phyloP scores from a whole-genome alignment of 2,888 invertebrate genomes.

The Drosophila lacicola region DNA sequence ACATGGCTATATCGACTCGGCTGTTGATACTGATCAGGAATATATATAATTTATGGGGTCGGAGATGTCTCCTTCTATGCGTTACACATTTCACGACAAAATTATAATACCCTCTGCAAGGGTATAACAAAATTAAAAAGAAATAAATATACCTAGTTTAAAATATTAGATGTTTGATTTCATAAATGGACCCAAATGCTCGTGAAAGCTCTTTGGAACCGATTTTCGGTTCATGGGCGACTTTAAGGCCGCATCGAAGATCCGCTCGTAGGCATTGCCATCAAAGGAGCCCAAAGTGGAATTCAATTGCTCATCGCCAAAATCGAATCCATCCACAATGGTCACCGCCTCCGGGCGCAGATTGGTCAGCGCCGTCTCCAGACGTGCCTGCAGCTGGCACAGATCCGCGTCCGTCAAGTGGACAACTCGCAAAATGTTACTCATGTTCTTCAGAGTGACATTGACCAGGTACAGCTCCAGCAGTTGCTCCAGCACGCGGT shows the following conservation, averaged over 20 bases:
- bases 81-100: no score
- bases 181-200: constrained; percentile 88
- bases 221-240: constrained; percentile 92
- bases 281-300: constrained; percentile 93
- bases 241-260: constrained; percentile 91
- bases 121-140: background rate
- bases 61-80: no score
- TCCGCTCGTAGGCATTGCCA: constrained; percentile 93
- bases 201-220: constrained; percentile 89
- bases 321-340: constrained; percentile 96
- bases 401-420: constrained; percentile 72
- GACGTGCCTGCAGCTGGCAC: constrained; percentile 88
- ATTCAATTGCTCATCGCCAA: constrained; percentile 90
- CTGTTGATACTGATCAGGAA: no score
- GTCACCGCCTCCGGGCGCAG: constrained; percentile 95
- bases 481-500: constrained; percentile 88
- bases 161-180: constrained; percentile 86
- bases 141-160: background rate
- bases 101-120: no score
- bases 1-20: no score
- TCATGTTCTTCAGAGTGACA: constrained; percentile 89
- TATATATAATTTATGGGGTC: no score
- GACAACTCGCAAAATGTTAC: constrained; percentile 90
- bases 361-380: constrained; percentile 89
- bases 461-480: constrained; percentile 92